Conservation (phyloP, 2,113 vertebrate species). For the Electrona antarctica region DNA sequence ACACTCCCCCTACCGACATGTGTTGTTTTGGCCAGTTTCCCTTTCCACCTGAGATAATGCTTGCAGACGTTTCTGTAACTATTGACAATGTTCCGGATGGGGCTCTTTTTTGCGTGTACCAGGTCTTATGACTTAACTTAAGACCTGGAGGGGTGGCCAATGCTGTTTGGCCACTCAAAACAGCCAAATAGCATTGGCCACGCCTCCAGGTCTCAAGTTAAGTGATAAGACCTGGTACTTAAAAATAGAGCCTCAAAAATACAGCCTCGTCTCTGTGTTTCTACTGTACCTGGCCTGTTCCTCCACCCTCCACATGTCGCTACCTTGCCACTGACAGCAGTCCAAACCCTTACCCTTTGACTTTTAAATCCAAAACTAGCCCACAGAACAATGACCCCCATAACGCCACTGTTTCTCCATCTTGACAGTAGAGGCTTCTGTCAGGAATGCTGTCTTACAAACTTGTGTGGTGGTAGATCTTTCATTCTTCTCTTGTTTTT, state of each 20-base stretch:
- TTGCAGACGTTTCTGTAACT: constrained; percentile 13
- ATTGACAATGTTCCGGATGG: neutral
- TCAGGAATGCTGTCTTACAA: constrained; percentile 58
- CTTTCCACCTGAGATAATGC: neutral
- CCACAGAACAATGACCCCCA: constrained; percentile 55
- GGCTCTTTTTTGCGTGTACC: no score
- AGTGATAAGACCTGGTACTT: no score
- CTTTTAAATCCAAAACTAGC: constrained; percentile 15
- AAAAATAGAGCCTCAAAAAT: no score
- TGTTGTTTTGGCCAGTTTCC: neutral
- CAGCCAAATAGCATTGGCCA: no score
- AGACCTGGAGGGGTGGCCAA: no score
- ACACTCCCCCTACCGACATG: constrained; percentile 9
- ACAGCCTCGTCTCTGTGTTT: constrained; percentile 1
- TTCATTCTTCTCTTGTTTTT: constrained; percentile 13
- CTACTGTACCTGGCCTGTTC: neutral
- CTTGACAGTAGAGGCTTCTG: constrained; percentile 52
- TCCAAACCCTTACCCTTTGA: constrained; percentile 28
- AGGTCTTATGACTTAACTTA: no score
- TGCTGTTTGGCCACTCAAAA: no score
- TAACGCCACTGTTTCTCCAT: constrained; percentile 35
- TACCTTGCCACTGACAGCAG: constrained; percentile 27
- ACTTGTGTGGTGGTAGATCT: constrained; percentile 47
- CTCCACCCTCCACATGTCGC: constrained; percentile 4
- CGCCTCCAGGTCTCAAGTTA: no score